Base-by-base conservation (phyloP, 1,140 invertebrate genomes). In the Lepidurus apus region DNA sequence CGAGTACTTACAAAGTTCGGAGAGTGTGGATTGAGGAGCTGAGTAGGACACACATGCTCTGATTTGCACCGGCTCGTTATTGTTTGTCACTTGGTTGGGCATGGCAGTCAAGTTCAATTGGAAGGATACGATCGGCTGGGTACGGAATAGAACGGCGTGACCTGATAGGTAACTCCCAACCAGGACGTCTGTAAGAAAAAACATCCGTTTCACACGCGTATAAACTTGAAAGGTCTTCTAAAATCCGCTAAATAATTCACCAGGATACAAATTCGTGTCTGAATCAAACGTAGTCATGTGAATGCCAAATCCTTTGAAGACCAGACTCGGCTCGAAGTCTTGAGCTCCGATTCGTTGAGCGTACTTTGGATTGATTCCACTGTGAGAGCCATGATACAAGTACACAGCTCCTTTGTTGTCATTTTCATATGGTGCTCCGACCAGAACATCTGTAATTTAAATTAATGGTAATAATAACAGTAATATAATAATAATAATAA, bases 371-470 rank as follows among this genome's bases (percentile, higher is more conserved):
- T 65, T 65, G 53, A 65, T 9, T 65, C 53, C 53, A 34, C 44
- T 26, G 6, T 13, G 80, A 21, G 84, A 84, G 8, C 88, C 88
- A 81, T 85, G 85, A 82, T 87, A 89, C 75, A 89, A 87, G 81
- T 89, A 89, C 0, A 90, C 85, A 10, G 86, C 84, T n/a, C 87
- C 87, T 17, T 77, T 79, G 7, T 80, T 84, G 43, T 86, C 85
- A 1, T 65, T 65, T 78, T 88, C 88, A 82, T 87, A 90, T 1
- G 88, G 89, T 10, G 88, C 88, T 13, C 88, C 88, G 75, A 89
- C 84, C 10, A 83, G 86, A 43, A 87, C 81, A 82, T 88, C 87
- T 88, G 74, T 1, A n/a, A 21, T 11, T 65, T 47, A 47, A 17
- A 47, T 4, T 47, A 1, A 47, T 11, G 34, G 34, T 34, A 34